These are phyloP conservation scores for Nomada lathburiana DNA, from an alignment of 2,888 invertebrate species.

Conservation along the genomic window DNA sequence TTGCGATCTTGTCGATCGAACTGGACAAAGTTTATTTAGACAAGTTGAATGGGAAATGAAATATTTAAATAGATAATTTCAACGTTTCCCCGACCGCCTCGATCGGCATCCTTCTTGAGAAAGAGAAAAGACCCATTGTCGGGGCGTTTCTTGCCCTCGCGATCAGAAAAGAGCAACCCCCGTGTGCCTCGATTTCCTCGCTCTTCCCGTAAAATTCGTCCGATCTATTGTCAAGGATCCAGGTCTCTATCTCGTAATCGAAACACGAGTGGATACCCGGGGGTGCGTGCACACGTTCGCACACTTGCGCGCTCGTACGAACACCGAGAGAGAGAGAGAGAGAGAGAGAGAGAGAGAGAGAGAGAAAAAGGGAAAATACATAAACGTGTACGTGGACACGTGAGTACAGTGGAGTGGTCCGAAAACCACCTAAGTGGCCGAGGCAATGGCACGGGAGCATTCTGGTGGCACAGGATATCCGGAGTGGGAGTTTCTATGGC, in stretches of 20 bases:
- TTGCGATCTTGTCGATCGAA: neutral
- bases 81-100: too few relatives aligned
- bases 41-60: too few relatives aligned
- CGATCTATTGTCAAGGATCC: conserved; percentile 36
- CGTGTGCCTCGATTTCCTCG: conserved; percentile 12
- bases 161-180: neutral
- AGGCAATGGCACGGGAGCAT: conserved; percentile 74
- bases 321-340: too few relatives aligned
- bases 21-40: neutral
- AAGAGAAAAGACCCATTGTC: neutral
- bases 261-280: conserved; percentile 66
- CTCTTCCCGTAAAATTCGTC: conserved; percentile 7
- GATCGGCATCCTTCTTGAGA: too few relatives aligned
- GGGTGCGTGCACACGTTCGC: neutral
- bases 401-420: conserved; percentile 15
- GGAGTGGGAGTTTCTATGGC: conserved; percentile 79
- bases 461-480: conserved; percentile 79
- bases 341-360: too few relatives aligned
- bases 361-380: conserved; percentile 22
- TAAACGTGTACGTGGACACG: neutral
- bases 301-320: neutral
- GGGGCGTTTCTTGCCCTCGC: neutral
- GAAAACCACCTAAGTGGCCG: conserved; percentile 75
- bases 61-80: too few relatives aligned
- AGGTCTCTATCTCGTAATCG: conserved; percentile 56